These are phyloP conservation scores for Neogale vison DNA, from an alignment of 2,113 vertebrate genomes.

Conservation along the genomic window DNA sequence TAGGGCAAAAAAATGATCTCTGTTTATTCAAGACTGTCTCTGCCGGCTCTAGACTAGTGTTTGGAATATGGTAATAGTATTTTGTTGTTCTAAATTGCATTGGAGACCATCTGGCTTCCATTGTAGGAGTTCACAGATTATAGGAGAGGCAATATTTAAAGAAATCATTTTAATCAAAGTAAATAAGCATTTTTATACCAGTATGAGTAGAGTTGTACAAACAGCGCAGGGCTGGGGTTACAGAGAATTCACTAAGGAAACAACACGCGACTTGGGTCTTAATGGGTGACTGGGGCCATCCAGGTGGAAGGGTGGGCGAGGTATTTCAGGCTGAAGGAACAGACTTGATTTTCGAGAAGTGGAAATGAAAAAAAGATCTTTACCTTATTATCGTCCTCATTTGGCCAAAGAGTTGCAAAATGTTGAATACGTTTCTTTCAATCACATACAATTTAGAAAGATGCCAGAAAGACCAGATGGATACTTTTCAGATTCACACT, in stretches of 20 bases:
- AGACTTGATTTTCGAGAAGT: conserved; percentile 35
- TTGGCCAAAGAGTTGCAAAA: conserved; percentile 45
- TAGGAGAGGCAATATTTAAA: conserved; percentile 2
- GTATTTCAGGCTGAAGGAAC: neutral
- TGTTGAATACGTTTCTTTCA: conserved; percentile 67
- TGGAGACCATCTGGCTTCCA: neutral
- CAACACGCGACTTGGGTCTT: neutral
- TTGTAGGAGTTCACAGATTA: neutral
- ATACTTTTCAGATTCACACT: conserved; percentile 71
- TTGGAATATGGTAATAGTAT: neutral
- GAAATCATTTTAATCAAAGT: conserved; percentile 28
- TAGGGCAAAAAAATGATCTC: neutral
- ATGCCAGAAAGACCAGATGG: conserved; percentile 71
- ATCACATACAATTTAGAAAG: conserved; percentile 58
- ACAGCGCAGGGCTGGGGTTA: neutral
- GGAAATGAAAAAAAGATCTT: neutral
- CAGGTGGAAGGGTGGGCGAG: neutral
- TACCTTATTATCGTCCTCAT: conserved; percentile 10
- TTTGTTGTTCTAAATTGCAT: neutral
- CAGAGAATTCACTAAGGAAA: neutral
- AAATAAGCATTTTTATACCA: conserved; percentile 1
- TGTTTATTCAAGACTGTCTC: neutral
- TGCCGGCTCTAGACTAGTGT: neutral
- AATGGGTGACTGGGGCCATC: neutral
- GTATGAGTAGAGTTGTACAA: neutral